Base-by-base conservation (phyloP, 2,113 vertebrate genomes). In the Nestor notabilis region DNA sequence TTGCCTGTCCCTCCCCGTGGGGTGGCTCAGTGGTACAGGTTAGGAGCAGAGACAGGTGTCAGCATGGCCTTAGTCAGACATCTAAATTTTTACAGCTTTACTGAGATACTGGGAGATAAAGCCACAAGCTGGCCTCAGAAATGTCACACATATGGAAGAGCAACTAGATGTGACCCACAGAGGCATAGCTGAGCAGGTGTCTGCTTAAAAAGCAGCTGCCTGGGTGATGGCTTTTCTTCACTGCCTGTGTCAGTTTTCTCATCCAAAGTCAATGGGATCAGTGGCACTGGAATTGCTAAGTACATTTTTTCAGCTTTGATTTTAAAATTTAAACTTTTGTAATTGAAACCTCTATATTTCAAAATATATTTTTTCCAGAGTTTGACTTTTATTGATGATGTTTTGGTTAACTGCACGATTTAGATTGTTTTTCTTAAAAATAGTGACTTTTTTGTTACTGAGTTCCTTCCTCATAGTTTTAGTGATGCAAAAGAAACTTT, bases 351-450 rank as follows among this genome's bases (percentile, higher is more conserved):
- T 29, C 75, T 85, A 52, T 60, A 27, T 96, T 87, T 97, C 82
- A 79, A 95, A 87, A 94, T 87, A 79, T 9, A 17, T 79, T 94
- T 90, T 93, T 44, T 29, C 11, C 29, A 41, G 89, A 72, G 53
- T 70, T 76, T 87, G 17, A 37, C 39, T 95, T 95, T 95, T 94
- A 65, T 56, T 77, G 55, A 52, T 93, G 47, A 69, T 74, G 37
- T 76, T 90, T 95, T 89, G 27, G 61, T 96, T 95, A 94, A 88
- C 50, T 70, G 71, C 53, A 86, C 3, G 10, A 87, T 94, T 90
- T 92, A 86, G 60, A 90, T 94, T 82, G 55, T 95, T 96, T 97
- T 97, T 93, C 69, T n/a, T 81, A 85, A 89, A 96, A 97, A 93
- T 95, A 31, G 10, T 85, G 60, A 58, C 23, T 46, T 71, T 80